Evolutionary conservation across 2,113 vertebrate genomes (phyloP).

Genomic region (Fregetta grallaria): DNA sequence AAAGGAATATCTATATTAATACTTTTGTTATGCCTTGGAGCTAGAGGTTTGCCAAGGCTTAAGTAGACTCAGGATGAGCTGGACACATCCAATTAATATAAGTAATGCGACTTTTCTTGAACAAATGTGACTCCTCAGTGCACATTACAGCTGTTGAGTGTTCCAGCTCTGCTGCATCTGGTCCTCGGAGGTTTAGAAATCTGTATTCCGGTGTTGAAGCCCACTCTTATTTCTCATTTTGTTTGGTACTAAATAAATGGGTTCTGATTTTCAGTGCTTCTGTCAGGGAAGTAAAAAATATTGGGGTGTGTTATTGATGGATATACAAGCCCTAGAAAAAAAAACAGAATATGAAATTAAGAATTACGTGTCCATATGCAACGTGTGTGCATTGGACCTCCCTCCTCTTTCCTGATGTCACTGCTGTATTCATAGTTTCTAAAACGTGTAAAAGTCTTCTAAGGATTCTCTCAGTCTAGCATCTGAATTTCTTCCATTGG

Average conservation of each 20-base stretch:
- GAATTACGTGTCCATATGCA: background rate
- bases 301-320: background rate
- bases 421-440: background rate
- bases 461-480: background rate
- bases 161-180: background rate
- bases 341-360: background rate
- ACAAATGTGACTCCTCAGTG: conserved; percentile 18
- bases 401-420: background rate
- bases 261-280: conserved; percentile 32
- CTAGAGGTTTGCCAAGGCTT: conserved; percentile 43
- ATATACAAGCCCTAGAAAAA: background rate
- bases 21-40: conserved; percentile 19
- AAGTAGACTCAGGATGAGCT: conserved; percentile 48
- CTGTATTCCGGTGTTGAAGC: background rate
- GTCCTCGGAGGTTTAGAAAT: conserved; percentile 9
- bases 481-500: background rate
- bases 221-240: background rate
- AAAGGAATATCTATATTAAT: conserved; percentile 42
- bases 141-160: conserved; percentile 8
- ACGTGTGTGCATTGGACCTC: background rate
- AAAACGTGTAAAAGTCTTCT: background rate
- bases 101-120: conserved; percentile 50
- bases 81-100: conserved; percentile 43
- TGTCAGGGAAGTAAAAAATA: conserved; percentile 8
- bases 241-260: background rate